Conservation (phyloP, 2,113 vertebrate species). For the Chroicocephalus ridibundus region DNA sequence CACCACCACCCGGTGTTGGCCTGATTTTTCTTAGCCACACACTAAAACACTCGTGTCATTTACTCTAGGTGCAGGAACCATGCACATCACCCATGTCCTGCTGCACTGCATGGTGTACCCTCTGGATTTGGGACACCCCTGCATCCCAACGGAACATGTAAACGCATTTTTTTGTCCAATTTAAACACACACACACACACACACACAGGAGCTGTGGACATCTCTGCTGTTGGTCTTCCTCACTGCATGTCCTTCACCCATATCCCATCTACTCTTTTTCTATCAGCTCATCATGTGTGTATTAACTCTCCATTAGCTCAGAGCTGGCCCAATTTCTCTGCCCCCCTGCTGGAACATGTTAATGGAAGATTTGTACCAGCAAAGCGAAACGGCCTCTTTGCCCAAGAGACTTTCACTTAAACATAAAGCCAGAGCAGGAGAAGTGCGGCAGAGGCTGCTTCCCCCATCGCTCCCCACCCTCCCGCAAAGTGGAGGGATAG, state of each 20-base stretch:
- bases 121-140: accelerated
- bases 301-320: slow-evolving; percentile 4
- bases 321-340: slow-evolving; percentile 28
- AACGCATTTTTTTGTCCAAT: background rate
- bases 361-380: slow-evolving; percentile 34
- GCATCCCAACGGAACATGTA: background rate
- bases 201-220: background rate
- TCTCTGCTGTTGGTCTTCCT: background rate
- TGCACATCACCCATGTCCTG: accelerated
- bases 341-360: background rate
- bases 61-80: accelerated
- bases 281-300: background rate
- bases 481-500: accelerated
- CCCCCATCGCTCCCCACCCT: background rate
- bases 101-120: accelerated
- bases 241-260: background rate
- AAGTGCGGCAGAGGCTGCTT: background rate
- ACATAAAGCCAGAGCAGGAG: background rate
- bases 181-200: background rate
- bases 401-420: slow-evolving; percentile 9
- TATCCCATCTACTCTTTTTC: accelerated
- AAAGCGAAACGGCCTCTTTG: background rate
- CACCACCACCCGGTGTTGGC: accelerated
- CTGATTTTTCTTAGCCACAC: background rate
- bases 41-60: accelerated